Evolutionary conservation across 2,888 invertebrate species (phyloP).

Genomic region (Oegoconia quadripuncta): DNA sequence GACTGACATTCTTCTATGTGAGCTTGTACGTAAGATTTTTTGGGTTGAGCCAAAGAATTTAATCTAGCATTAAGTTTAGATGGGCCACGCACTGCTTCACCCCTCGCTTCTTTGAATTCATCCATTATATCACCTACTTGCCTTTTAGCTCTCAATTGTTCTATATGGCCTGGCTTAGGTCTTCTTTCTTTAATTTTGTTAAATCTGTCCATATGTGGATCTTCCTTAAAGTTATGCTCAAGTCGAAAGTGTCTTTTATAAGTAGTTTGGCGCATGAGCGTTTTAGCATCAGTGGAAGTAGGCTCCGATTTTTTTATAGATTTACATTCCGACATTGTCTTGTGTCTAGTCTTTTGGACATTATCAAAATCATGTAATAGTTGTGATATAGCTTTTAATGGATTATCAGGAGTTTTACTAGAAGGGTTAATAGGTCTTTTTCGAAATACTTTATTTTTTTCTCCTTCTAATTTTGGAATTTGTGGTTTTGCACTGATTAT

Average conservation of each 20-base stretch:
- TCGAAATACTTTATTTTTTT: slow-evolving; percentile 36
- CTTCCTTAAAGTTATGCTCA: slow-evolving; percentile 36
- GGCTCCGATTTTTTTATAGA: slow-evolving; percentile 37
- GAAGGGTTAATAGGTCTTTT: slow-evolving; percentile 28
- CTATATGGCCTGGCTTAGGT: slow-evolving; percentile 24
- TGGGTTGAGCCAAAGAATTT: slow-evolving; percentile 62
- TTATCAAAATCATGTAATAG: slow-evolving; percentile 59
- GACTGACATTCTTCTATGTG: slow-evolving; percentile 50
- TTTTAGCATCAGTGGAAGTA: slow-evolving; percentile 27
- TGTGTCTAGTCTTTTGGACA: slow-evolving; percentile 51
- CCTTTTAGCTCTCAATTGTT: slow-evolving; percentile 31
- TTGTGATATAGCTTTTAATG: slow-evolving; percentile 64
- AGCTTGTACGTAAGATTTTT: slow-evolving; percentile 52
- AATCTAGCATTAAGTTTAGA: slow-evolving; percentile 49
- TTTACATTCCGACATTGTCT: slow-evolving; percentile 32
- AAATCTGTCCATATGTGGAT: slow-evolving; percentile 22
- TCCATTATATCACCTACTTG: slow-evolving; percentile 57
- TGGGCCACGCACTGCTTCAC: slow-evolving; percentile 69
- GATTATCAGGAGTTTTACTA: slow-evolving; percentile 36
- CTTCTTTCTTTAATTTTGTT: slow-evolving; percentile 9
- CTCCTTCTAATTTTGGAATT: slow-evolving; percentile 29
- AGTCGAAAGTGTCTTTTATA: slow-evolving; percentile 35
- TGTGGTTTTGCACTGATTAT: slow-evolving; percentile 49
- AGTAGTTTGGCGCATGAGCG: slow-evolving; percentile 26
- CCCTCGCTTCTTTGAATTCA: slow-evolving; percentile 63